A percentile compares a stretch with the other conserved stretches of the same genome.
These are phyloP conservation scores for Xiphophorus maculatus DNA, from an alignment of 2,113 vertebrate species.

Conservation along the genomic window DNA sequence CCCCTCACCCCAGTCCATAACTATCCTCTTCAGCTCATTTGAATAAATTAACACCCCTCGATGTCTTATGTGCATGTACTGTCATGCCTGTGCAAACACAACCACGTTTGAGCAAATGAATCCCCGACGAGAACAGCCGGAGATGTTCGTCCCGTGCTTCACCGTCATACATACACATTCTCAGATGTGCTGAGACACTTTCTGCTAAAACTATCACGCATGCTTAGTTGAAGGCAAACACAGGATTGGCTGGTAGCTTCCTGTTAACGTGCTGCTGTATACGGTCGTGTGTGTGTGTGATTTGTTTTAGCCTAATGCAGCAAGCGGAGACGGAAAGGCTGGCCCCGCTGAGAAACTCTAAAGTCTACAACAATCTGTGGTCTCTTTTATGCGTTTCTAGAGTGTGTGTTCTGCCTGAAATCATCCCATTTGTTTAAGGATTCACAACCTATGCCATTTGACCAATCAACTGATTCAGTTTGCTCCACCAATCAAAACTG, in stretches of 20 bases:
- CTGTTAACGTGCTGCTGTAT: conserved; percentile 65
- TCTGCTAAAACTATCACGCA: conserved; percentile 58
- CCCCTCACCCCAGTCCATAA: conserved; percentile 66
- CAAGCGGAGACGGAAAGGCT: conserved; percentile 23
- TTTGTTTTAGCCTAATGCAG: conserved; percentile 65
- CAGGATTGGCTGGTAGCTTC: conserved; percentile 44
- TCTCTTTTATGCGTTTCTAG: conserved; percentile 15
- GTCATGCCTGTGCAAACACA: conserved; percentile 35
- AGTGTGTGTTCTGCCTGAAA: not conserved
- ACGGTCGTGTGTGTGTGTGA: conserved; percentile 41
- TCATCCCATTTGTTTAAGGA: conserved; percentile 17
- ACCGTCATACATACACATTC: conserved; percentile 47
- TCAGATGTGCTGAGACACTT: conserved; percentile 59
- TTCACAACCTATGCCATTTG: not conserved
- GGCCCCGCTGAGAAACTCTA: not conserved
- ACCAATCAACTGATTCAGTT: conserved; percentile 8
- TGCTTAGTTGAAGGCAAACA: conserved; percentile 59
- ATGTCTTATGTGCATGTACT: conserved; percentile 63
- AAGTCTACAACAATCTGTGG: not conserved
- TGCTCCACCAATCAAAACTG: conserved; percentile 4
- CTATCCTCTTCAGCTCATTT: conserved; percentile 80
- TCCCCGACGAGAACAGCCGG: conserved; percentile 19
- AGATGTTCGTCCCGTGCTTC: conserved; percentile 35
- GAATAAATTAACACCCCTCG: conserved; percentile 83
- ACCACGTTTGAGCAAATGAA: conserved; percentile 23